Percentiles rank a stretch among this genome's conserved stretches.
phyloP scores from a whole-genome alignment of 2,888 invertebrate genomes.

The Drosophila dives region DNA sequence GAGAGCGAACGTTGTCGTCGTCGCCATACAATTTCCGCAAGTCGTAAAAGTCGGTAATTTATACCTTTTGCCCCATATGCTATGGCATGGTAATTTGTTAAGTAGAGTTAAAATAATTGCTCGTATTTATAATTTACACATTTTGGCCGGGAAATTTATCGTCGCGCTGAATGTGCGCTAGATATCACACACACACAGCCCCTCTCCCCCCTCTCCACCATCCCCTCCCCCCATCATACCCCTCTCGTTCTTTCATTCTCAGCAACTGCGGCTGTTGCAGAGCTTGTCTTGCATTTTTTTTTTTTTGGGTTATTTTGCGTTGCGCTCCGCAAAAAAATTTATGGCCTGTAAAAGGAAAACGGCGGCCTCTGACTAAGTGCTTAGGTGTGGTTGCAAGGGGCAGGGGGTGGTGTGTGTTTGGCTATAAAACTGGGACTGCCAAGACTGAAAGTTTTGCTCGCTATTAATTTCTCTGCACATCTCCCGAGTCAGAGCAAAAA shows the following conservation, averaged over 20 bases:
- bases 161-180: conserved; percentile 79
- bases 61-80: conserved; percentile 84
- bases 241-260: conserved; percentile 2
- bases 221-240: neutral
- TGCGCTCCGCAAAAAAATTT: conserved; percentile 63
- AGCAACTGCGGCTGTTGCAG: conserved; percentile 33
- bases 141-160: conserved; percentile 84
- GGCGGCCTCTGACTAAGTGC: conserved; percentile 16
- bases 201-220: neutral
- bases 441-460: conserved; percentile 64
- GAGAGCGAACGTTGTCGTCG: conserved; percentile 37
- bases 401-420: neutral
- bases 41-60: conserved; percentile 81
- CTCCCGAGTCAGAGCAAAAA: conserved; percentile 9
- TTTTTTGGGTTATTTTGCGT: conserved; percentile 70
- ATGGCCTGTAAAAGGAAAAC: conserved; percentile 56
- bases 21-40: conserved; percentile 81
- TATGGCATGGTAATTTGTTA: conserved; percentile 85
- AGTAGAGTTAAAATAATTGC: conserved; percentile 86
- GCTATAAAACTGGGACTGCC: conserved; percentile 35
- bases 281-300: conserved; percentile 59
- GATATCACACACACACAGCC: conserved; percentile 47
- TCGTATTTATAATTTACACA: conserved; percentile 85
- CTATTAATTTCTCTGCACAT: conserved; percentile 65
- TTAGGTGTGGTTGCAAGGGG: conserved; percentile 5